Conservation (phyloP, 2,797 vertebrate genomes). For the Tolypeutes matacus region DNA sequence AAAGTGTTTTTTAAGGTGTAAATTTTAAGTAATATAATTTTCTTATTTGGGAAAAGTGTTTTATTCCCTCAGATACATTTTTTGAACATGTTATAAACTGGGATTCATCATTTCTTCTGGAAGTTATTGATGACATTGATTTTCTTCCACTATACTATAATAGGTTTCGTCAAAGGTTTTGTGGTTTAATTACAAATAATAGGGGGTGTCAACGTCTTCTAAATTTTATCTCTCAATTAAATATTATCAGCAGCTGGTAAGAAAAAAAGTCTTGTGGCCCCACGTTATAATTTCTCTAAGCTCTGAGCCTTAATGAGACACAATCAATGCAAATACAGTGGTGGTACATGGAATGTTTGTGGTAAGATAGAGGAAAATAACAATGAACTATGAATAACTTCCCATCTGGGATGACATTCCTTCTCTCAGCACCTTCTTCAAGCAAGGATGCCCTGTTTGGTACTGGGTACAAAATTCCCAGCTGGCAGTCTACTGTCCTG, state of each 20-base stretch:
- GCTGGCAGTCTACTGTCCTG: neutral
- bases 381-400: neutral
- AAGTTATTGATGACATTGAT: neutral
- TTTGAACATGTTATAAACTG: neutral
- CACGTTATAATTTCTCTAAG: neutral
- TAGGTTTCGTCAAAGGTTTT: neutral
- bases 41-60: neutral
- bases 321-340: neutral
- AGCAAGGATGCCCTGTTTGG: neutral
- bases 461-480: neutral
- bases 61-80: neutral
- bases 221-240: conserved; percentile 10
- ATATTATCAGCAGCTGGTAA: neutral
- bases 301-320: neutral
- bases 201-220: neutral
- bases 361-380: neutral
- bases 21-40: conserved; percentile 31
- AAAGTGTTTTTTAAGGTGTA: neutral
- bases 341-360: neutral
- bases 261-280: neutral
- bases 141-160: neutral
- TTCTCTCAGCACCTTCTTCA: neutral
- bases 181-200: conserved; percentile 31
- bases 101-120: neutral
- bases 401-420: too few relatives aligned